Evolutionary conservation across 2,113 vertebrate species (phyloP), one percentile per base, ranked within the genome.

Genomic region (Crypturellus undulatus): DNA sequence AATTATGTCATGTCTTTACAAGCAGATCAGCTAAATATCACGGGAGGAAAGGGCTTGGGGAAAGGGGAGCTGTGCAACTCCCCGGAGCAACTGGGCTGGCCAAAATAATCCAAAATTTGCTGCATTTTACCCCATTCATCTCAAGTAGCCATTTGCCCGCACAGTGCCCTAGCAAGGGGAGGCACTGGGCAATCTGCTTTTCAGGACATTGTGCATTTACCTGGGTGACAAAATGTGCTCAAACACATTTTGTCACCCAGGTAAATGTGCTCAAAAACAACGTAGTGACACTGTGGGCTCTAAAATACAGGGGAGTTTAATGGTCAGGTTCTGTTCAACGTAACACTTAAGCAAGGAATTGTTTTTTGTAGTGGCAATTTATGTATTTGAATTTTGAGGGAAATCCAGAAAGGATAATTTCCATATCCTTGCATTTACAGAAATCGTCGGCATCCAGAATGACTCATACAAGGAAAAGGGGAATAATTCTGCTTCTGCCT

Each of bases 1-100:
- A 56, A 32, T 11, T 3, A 9, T 17, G n/a, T 2, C 40, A 9
- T 17, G n/a, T 2, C 47, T 63, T 36, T 7, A 5, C 6, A 21
- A 54, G 45, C 20, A 14, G 87, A 7, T 13, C 6, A 54, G 13
- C 8, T 8, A 30, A 30, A 17, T 56, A 1, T 5, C 25, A 3
- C 7, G 5, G 70, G 38, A 56, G 54, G 28, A 56, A 30, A 56
- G 28, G 54, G 54, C 26, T 8, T 30, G 54, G 24, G 40, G 49
- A 25, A 24, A 24, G 15, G 22, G n/a, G 28, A 63, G 63, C 30
- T 14, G 20, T 56, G 9, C 17, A 40, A 34, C 56, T 30, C 20
- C 60, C 24, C n/a, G 28, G 8, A 47, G 64, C 24, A 42, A 2
- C 19, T 4, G 47, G 34, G 6, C 77, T 42, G 13, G 49, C 34